Evolutionary conservation across 2,888 invertebrate species (phyloP).

Genomic region (Liposcelis brunnea): DNA sequence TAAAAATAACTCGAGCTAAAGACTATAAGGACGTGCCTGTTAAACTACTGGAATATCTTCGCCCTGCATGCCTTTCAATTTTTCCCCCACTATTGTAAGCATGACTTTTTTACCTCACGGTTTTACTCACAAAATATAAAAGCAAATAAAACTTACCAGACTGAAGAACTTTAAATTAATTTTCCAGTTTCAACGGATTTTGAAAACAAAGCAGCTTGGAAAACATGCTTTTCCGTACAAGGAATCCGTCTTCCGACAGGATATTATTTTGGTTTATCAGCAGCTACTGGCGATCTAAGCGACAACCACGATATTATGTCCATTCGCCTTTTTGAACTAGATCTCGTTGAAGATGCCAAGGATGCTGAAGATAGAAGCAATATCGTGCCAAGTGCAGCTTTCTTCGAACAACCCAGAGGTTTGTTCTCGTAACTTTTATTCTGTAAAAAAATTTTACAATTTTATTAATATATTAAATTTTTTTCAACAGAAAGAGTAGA

Average conservation of each 20-base stretch:
- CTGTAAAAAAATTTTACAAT: slow-evolving; percentile 2
- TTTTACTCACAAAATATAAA: no score
- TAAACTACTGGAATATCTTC: no score
- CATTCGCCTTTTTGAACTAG: slow-evolving; percentile 82
- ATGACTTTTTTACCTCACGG: no score
- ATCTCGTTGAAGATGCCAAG: slow-evolving; percentile 47
- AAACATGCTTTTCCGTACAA: slow-evolving; percentile 75
- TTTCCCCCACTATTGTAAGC: no score
- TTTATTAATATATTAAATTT: slow-evolving; percentile 11
- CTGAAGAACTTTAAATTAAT: slow-evolving; percentile 15
- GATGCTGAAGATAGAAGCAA: slow-evolving; percentile 56
- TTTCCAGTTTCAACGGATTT: slow-evolving; percentile 73
- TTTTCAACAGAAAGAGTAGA: slow-evolving; percentile 54
- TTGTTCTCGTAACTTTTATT: slow-evolving; percentile 15
- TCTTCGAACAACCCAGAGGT: slow-evolving; percentile 76
- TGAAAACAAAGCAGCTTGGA: slow-evolving; percentile 84
- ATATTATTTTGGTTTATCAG: slow-evolving; percentile 84
- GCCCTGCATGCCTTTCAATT: no score
- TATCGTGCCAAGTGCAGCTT: slow-evolving; percentile 75
- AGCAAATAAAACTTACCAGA: no score
- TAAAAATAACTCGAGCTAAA: no score
- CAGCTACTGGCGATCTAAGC: slow-evolving; percentile 91
- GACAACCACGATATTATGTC: slow-evolving; percentile 93
- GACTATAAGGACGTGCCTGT: no score
- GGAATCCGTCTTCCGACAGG: slow-evolving; percentile 87